Percentiles rank a stretch among this genome's conserved stretches.
These are phyloP conservation scores for Herminia tarsipennalis DNA, from an alignment of 2,888 invertebrate species.

Conservation along the genomic window DNA sequence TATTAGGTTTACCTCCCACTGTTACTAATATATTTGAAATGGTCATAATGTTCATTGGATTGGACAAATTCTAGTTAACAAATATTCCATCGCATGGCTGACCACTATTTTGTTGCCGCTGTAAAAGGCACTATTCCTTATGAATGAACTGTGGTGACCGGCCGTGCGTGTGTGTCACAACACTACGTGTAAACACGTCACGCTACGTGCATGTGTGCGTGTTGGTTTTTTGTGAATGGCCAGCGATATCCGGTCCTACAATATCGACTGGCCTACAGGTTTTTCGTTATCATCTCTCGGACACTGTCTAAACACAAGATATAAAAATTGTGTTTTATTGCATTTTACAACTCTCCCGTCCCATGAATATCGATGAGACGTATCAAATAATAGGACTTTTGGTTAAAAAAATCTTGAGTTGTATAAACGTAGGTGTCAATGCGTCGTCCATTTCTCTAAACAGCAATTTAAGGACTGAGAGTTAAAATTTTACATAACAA, in stretches of 20 bases:
- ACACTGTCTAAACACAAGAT: slow-evolving; percentile 82
- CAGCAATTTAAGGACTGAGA: slow-evolving; percentile 69
- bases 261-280: slow-evolving; percentile 76
- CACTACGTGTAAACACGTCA: slow-evolving; percentile 51
- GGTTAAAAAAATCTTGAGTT: slow-evolving; percentile 54
- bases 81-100: slow-evolving; percentile 55
- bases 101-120: slow-evolving; percentile 67
- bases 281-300: slow-evolving; percentile 83
- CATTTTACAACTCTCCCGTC: slow-evolving; percentile 74
- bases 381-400: slow-evolving; percentile 68
- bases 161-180: slow-evolving; percentile 55
- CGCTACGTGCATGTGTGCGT: slow-evolving; percentile 55
- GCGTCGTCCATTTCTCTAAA: slow-evolving; percentile 60
- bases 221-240: slow-evolving; percentile 82
- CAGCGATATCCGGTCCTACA: slow-evolving; percentile 81
- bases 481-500: slow-evolving; percentile 72
- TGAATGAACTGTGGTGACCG: slow-evolving; percentile 77
- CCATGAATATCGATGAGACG: slow-evolving; percentile 77
- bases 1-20: slow-evolving; percentile 47
- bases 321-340: slow-evolving; percentile 84
- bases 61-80: slow-evolving; percentile 53
- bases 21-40: slow-evolving; percentile 52
- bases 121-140: slow-evolving; percentile 73
- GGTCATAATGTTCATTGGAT: slow-evolving; percentile 49
- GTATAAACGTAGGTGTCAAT: slow-evolving; percentile 79